These are phyloP conservation scores for Crocidura indochinensis DNA, from an alignment of 2,797 vertebrate genomes.

Conservation along the genomic window DNA sequence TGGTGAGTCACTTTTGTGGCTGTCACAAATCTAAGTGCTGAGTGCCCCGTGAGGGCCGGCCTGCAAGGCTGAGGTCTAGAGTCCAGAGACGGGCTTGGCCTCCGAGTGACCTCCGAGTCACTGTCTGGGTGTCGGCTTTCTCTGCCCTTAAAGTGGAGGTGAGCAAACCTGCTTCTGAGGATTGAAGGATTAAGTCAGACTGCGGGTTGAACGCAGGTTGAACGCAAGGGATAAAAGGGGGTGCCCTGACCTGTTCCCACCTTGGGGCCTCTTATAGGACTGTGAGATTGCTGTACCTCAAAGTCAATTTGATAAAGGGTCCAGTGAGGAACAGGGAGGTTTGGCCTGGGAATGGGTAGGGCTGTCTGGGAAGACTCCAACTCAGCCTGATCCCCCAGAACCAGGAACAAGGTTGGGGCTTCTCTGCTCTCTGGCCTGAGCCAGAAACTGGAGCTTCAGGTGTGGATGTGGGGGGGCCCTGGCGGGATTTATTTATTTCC, in stretches of 20 bases:
- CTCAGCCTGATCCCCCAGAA: not conserved
- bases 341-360: too few relatives aligned
- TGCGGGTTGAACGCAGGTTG: too few relatives aligned
- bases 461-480: too few relatives aligned
- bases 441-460: not conserved
- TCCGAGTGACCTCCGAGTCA: not conserved
- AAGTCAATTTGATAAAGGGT: not conserved
- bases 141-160: not conserved
- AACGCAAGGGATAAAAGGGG: not conserved
- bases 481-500: too few relatives aligned
- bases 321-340: too few relatives aligned
- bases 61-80: not conserved
- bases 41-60: not conserved
- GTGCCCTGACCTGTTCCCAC: too few relatives aligned
- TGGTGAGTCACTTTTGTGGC: conserved; percentile 59
- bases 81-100: not conserved
- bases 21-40: not conserved
- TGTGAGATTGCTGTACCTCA: not conserved
- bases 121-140: not conserved
- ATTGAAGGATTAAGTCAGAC: not conserved
- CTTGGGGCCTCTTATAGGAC: not conserved
- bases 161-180: not conserved
- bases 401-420: not conserved
- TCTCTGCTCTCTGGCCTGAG: not conserved
- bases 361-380: too few relatives aligned